Percentiles rank a stretch among this genome's conserved stretches.
phyloP scores from a whole-genome alignment of 1,140 invertebrate genomes.

The Orchesella cincta region DNA sequence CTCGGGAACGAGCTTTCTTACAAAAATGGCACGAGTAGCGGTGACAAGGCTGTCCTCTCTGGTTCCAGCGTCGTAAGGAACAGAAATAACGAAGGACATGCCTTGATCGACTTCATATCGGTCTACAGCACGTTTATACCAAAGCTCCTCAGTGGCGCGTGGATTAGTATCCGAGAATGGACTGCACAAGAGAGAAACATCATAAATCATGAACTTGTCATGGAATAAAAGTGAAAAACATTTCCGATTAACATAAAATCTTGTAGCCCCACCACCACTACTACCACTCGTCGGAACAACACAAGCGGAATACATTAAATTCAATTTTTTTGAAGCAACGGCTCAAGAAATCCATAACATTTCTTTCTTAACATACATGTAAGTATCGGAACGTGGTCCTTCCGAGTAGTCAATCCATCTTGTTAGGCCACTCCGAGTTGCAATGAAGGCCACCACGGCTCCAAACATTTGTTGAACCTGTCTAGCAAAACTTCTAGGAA shows the following conservation, averaged over 20 bases:
- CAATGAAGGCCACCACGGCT: slow-evolving; percentile 70
- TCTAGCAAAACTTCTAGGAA: slow-evolving; percentile 35
- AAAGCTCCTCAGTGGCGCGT: slow-evolving; percentile 82
- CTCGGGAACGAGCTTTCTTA: slow-evolving; percentile 77
- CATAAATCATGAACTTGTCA: neutral
- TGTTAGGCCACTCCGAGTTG: slow-evolving; percentile 82
- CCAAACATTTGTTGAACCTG: slow-evolving; percentile 34
- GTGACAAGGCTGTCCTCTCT: slow-evolving; percentile 67
- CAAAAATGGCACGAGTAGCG: slow-evolving; percentile 86
- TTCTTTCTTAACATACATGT: no score
- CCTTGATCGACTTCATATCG: slow-evolving; percentile 80
- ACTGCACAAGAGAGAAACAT: neutral
- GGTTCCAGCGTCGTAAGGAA: slow-evolving; percentile 77
- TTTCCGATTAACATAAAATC: no score
- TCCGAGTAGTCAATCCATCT: slow-evolving; percentile 69
- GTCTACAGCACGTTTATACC: slow-evolving; percentile 91
- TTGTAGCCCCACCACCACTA: no score
- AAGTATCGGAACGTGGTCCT: neutral
- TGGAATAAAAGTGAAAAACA: neutral
- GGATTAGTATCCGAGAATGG: slow-evolving; percentile 58
- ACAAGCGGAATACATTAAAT: no score
- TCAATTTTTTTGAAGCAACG: no score
- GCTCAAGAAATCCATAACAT: no score
- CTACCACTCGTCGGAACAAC: no score
- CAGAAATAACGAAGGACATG: slow-evolving; percentile 84